Conservation (phyloP, 2,113 vertebrate species). For the Athene cunicularia region DNA sequence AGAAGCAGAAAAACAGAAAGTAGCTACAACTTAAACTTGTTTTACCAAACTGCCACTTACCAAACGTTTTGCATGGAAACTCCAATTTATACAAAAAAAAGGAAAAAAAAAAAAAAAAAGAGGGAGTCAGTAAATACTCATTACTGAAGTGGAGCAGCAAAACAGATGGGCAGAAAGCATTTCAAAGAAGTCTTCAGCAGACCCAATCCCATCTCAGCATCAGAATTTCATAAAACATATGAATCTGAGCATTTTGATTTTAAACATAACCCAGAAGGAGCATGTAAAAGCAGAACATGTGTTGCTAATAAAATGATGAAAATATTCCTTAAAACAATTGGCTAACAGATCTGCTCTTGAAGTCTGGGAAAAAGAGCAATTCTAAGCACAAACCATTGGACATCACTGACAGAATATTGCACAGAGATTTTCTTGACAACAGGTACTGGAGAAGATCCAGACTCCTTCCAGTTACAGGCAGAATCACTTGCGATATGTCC, state of each 20-base stretch:
- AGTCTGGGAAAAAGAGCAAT: not conserved
- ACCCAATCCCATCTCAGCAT: not conserved
- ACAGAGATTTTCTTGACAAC: not conserved
- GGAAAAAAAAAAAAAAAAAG: too few relatives aligned
- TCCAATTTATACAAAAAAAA: not conserved
- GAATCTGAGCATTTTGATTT: not conserved
- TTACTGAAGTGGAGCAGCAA: not conserved
- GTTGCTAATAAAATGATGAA: not conserved
- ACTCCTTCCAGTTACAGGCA: not conserved
- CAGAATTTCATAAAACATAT: not conserved
- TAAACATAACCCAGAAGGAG: not conserved
- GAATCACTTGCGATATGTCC: not conserved
- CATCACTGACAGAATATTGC: not conserved
- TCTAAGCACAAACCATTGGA: not conserved
- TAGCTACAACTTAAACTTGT: not conserved
- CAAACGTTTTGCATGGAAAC: not conserved
- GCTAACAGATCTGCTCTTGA: not conserved
- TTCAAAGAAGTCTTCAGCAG: not conserved
- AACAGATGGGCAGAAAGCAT: not conserved
- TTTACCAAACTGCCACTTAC: not conserved
- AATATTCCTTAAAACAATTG: not conserved
- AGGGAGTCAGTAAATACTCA: not conserved
- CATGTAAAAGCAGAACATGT: fast-evolving
- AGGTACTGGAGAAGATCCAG: not conserved
- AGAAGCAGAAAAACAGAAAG: not conserved